Evolutionary conservation across 2,888 invertebrate species (phyloP), one percentile per base, ranked within the genome.

Genomic region (Smittia aterrima): DNA sequence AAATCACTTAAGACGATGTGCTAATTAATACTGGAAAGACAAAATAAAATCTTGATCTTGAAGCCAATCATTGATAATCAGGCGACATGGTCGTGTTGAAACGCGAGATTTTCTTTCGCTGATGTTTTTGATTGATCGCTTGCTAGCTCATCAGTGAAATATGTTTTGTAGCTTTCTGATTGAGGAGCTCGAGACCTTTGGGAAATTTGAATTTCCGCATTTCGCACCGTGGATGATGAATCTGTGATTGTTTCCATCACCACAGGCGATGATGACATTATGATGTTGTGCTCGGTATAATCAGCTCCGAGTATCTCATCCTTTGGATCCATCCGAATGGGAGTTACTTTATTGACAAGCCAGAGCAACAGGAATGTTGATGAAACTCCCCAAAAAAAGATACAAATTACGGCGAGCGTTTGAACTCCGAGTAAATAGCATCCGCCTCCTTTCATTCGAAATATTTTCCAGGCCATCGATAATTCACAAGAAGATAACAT

Each of bases 231-330:
- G 1, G 24, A 47, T 67, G 67, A 67, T 67, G 67, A 41, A 22
- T 67, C 40, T 32, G 22, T 67, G 41, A 16, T 40, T 13, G 18
- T 47, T 70, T 70, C 70, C 13, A 18, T 32, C n/a, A 25, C 70
- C 13, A 64, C 13, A 16, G 70, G 27, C 22, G 22, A 18, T 22
- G 18, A 22, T 25, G n/a, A 47, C 25, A 47, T 54, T 71, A 18
- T 62, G 32, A 79, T 94, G 93, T 79, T 94, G 79, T 94, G 93
- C 79, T 94, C 93, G 0, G 90, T 89, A 22, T 92, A 83, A 81
- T 94, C 93, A 0, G 93, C 93, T 0, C 93, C 93, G 13, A 93
- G 83, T 66, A 92, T 82, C 81, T 94, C 93, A 40, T 91, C 90
- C 77, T 90, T 88, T 0, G 88, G 86, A 40, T 87, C 86, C 91